These are phyloP conservation scores for Aphaenogaster ashmeadi DNA, from an alignment of 1,140 invertebrate species.

Conservation along the genomic window DNA sequence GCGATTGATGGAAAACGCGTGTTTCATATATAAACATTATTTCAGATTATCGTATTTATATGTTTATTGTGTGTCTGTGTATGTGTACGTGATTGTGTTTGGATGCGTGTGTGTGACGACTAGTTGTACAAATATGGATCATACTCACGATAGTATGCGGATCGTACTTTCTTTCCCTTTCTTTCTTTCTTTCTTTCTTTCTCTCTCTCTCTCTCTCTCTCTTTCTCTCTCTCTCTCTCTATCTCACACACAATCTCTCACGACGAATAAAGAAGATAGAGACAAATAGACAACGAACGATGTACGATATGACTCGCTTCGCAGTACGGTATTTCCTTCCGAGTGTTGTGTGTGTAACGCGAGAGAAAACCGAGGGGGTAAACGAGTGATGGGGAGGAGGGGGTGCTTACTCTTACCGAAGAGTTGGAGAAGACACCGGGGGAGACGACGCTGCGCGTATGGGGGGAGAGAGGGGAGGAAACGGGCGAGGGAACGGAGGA, in stretches of 20 bases:
- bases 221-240: neutral
- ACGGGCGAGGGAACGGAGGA: neutral
- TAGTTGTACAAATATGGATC: constrained; percentile 67
- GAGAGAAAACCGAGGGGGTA: constrained; percentile 52
- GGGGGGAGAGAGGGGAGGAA: neutral
- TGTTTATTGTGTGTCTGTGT: neutral
- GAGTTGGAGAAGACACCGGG: constrained; percentile 31
- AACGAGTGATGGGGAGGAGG: constrained; percentile 1
- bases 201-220: neutral
- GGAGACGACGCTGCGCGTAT: neutral
- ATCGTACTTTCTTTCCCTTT: constrained; percentile 6
- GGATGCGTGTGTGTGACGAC: constrained; percentile 41
- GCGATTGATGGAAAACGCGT: constrained; percentile 67
- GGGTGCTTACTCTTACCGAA: constrained; percentile 6
- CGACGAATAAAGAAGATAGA: constrained; percentile 56
- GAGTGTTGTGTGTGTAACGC: constrained; percentile 34
- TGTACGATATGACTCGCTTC: constrained; percentile 65
- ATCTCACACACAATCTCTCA: constrained; percentile 13
- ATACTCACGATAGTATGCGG: constrained; percentile 15
- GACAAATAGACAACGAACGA: constrained; percentile 72
- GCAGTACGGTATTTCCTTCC: constrained; percentile 14
- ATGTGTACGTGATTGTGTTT: neutral
- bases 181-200: neutral
- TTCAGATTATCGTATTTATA: constrained; percentile 54
- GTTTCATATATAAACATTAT: constrained; percentile 67